Conservation (phyloP, 2,888 invertebrate genomes). For the Troilus luridus region DNA sequence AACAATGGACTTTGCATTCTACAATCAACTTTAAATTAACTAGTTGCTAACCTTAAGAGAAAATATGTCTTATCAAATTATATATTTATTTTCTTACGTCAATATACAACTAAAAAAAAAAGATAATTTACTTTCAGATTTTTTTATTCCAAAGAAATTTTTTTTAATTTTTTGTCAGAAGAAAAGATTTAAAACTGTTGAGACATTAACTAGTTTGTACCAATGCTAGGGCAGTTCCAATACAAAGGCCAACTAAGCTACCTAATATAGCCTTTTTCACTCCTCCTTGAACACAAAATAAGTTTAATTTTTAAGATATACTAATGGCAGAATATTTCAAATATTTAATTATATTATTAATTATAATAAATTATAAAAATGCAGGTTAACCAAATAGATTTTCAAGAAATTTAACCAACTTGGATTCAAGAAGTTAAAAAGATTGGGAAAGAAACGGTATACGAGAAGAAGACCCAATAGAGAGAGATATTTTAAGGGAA, state of each 20-base stretch:
- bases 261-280: not conserved
- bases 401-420: too few species aligned
- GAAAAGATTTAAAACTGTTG: not conserved
- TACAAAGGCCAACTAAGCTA: conserved; percentile 1
- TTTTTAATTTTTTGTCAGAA: not conserved
- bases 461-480: too few species aligned
- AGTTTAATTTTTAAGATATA: not conserved
- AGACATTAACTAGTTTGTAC: not conserved
- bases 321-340: not conserved
- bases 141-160: not conserved
- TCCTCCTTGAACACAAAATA: conserved; percentile 15
- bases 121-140: not conserved
- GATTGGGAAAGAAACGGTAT: too few species aligned
- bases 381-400: too few species aligned
- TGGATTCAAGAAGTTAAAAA: too few species aligned
- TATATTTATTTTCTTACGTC: too few species aligned
- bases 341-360: not conserved
- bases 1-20: too few species aligned
- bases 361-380: too few species aligned
- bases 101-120: not conserved
- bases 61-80: not conserved
- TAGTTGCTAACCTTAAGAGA: not conserved
- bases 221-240: not conserved
- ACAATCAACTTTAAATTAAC: not conserved
- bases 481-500: too few species aligned